These are phyloP conservation scores for Lagria hirta DNA, from an alignment of 2,888 invertebrate species.

Conservation along the genomic window DNA sequence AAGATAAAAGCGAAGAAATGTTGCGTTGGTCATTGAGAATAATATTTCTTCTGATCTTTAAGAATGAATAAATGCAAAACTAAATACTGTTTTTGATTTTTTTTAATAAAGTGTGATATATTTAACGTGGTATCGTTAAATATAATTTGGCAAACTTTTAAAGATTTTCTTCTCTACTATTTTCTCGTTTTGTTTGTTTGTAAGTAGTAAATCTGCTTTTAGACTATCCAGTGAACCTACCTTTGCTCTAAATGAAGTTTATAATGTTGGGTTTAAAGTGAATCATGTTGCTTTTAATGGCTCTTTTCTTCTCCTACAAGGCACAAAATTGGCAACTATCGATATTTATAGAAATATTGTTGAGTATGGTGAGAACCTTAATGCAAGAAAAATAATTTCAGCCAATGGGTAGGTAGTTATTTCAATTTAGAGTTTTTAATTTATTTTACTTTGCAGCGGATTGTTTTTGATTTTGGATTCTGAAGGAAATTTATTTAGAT, in stretches of 20 bases:
- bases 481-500: constrained; percentile 29
- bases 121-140: too few species aligned
- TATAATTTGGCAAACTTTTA: too few species aligned
- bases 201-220: too few species aligned
- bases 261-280: neutral
- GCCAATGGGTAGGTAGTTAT: neutral
- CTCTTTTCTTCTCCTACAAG: neutral
- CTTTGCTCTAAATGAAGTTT: neutral
- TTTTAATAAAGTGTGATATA: too few species aligned
- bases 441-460: constrained; percentile 30
- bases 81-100: too few species aligned
- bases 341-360: neutral
- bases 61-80: too few species aligned
- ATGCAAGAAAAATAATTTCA: constrained; percentile 1
- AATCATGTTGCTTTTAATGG: neutral
- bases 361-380: neutral
- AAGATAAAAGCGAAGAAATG: too few species aligned
- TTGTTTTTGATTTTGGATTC: constrained; percentile 32
- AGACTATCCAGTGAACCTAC: too few species aligned
- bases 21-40: too few species aligned
- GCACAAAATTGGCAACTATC: neutral
- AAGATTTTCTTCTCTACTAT: too few species aligned
- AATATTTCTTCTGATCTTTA: too few species aligned
- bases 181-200: too few species aligned
- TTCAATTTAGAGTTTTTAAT: constrained; percentile 5